Evolutionary conservation across 2,888 invertebrate species (phyloP).

Genomic region (Dendrolimus pini): DNA sequence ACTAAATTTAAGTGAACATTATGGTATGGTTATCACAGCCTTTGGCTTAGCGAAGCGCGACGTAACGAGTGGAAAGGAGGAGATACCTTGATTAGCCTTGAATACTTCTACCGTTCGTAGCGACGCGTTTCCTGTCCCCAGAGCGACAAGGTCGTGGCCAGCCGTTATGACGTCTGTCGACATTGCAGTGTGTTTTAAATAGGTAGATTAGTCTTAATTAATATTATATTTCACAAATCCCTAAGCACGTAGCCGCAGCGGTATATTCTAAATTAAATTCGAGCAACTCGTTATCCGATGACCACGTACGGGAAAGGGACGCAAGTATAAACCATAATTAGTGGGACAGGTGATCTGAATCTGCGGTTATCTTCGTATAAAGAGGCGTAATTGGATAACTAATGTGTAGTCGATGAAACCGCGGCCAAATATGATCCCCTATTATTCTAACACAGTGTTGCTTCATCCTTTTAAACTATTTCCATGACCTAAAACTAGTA

Average conservation of each 20-base stretch:
- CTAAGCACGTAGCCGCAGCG: background rate
- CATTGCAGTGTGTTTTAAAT: too few relatives aligned
- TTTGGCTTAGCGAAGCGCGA: too few relatives aligned
- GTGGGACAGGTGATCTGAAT: slow-evolving; percentile 12
- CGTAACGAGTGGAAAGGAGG: too few relatives aligned
- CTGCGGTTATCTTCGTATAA: slow-evolving; percentile 13
- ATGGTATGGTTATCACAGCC: too few relatives aligned
- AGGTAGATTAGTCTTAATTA: background rate
- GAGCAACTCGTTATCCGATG: background rate
- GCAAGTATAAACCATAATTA: slow-evolving; percentile 11
- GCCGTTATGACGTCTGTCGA: too few relatives aligned
- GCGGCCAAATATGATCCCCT: background rate
- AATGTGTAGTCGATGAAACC: slow-evolving; percentile 10
- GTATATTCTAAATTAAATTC: background rate
- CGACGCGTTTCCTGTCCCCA: too few relatives aligned
- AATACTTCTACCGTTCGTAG: too few relatives aligned
- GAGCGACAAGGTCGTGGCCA: too few relatives aligned
- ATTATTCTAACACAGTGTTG: slow-evolving; percentile 1
- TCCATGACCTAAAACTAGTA: too few relatives aligned
- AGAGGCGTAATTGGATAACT: slow-evolving; percentile 12
- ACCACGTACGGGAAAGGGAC: background rate
- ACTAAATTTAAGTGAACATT: too few relatives aligned
- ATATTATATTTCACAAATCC: background rate
- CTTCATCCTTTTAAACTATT: too few relatives aligned
- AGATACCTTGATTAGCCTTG: too few relatives aligned